Evolutionary conservation across 2,113 vertebrate genomes (phyloP).

Genomic region (Hippopotamus amphibius): DNA sequence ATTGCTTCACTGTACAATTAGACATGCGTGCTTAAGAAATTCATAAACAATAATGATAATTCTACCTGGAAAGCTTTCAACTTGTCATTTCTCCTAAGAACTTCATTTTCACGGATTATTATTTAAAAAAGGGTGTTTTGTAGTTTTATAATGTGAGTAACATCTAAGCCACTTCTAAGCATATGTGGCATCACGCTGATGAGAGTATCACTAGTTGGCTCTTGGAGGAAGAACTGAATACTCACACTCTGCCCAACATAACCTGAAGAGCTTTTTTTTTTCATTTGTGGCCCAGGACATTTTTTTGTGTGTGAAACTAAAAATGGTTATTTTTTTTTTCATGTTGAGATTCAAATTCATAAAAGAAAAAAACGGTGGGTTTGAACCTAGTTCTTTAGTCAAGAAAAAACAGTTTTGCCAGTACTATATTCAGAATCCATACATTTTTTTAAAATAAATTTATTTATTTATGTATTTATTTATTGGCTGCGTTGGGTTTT

Average conservation of each 20-base stretch:
- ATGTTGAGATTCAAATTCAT: constrained; percentile 19
- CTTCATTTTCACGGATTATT: neutral
- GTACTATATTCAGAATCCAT: neutral
- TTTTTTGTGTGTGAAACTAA: neutral
- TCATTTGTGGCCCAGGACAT: neutral
- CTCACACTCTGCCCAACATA: neutral
- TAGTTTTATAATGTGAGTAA: neutral
- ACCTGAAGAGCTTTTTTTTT: neutral
- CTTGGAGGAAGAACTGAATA: neutral
- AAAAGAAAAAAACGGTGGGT: neutral
- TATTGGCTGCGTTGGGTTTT: no score
- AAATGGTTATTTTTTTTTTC: neutral
- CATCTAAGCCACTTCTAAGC: neutral
- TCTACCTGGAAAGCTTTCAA: neutral
- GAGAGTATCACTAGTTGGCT: fast-evolving
- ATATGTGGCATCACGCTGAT: fast-evolving
- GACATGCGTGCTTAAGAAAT: neutral
- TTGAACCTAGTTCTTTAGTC: neutral
- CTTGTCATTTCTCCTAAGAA: neutral
- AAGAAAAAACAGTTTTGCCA: neutral
- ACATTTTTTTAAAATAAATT: neutral
- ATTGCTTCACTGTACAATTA: neutral
- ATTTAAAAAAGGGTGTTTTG: neutral
- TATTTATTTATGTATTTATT: no score
- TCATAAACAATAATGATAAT: neutral